phyloP scores from a whole-genome alignment of 2,888 invertebrate genomes.

The Drosophila nigricruria region DNA sequence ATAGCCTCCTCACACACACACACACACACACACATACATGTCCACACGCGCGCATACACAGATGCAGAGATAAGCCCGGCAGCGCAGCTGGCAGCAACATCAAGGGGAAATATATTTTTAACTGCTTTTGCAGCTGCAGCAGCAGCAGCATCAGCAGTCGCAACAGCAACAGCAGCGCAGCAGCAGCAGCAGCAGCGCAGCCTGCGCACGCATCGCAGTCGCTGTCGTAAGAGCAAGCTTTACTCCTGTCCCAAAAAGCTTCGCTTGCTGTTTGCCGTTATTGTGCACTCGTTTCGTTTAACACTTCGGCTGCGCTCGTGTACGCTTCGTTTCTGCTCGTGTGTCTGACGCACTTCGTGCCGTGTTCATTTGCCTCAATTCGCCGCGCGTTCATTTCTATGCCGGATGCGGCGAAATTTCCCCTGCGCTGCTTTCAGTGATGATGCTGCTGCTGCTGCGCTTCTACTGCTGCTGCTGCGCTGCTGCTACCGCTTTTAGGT shows the following conservation, averaged over 20 bases:
- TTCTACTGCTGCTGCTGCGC: conserved; percentile 18
- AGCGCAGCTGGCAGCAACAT: conserved; percentile 50
- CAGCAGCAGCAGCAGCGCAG: conserved; percentile 42
- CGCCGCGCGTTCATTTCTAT: conserved; percentile 45
- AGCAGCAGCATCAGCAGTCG: conserved; percentile 24
- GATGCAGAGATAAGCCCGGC: conserved; percentile 65
- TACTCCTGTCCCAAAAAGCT: conserved; percentile 76
- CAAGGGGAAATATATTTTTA: conserved; percentile 48
- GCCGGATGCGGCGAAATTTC: conserved; percentile 49
- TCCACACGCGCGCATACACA: not conserved
- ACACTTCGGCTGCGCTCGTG: conserved; percentile 39
- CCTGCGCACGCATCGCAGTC: conserved; percentile 67
- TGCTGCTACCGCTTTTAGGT: conserved; percentile 57
- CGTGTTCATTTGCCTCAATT: conserved; percentile 6
- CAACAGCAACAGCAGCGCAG: conserved; percentile 24
- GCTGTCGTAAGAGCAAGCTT: conserved; percentile 42
- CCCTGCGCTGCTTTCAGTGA: conserved; percentile 42
- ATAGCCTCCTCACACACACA: conserved; percentile 2
- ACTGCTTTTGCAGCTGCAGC: conserved; percentile 50
- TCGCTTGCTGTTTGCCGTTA: conserved; percentile 3
- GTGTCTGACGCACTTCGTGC: conserved; percentile 8
- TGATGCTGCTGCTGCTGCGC: conserved; percentile 28
- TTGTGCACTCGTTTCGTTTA: conserved; percentile 55
- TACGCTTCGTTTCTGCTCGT: conserved; percentile 35
- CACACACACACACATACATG: not conserved